phyloP scores from a whole-genome alignment of 2,888 invertebrate genomes.

The Imbricaverruca yamaguchii region DNA sequence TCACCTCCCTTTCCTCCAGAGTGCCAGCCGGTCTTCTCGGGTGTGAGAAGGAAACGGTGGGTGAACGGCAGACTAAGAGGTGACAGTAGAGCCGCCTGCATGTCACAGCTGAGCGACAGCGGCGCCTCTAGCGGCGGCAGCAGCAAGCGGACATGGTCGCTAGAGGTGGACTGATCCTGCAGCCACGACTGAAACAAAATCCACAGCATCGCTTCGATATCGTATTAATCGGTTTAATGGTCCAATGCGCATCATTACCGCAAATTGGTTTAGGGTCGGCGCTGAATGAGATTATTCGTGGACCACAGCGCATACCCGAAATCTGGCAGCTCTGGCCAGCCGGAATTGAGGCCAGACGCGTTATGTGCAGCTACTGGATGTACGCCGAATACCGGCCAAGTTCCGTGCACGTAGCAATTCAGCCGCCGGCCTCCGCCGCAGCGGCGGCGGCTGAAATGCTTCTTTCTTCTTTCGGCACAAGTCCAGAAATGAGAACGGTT shows the following conservation, averaged over 20 bases:
- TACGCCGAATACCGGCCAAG: neutral
- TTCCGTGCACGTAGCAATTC: neutral
- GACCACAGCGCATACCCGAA: too few relatives aligned
- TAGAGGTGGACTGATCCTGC: neutral
- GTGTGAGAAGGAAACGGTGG: neutral
- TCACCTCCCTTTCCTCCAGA: neutral
- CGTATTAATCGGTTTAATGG: too few relatives aligned
- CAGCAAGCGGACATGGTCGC: neutral
- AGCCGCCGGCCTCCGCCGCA: neutral
- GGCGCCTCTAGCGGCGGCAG: constrained; percentile 19
- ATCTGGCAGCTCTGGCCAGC: neutral
- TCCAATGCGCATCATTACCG: too few relatives aligned
- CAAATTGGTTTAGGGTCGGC: too few relatives aligned
- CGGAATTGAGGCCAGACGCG: neutral
- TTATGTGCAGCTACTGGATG: neutral
- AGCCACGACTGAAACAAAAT: neutral
- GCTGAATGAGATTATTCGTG: too few relatives aligned
- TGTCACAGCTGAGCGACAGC: neutral
- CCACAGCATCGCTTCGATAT: too few relatives aligned
- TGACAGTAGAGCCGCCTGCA: constrained; percentile 17
- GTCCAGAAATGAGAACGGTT: too few relatives aligned
- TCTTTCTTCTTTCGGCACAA: too few relatives aligned
- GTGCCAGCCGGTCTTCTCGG: constrained; percentile 6
- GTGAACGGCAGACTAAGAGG: constrained; percentile 5
- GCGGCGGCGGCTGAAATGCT: too few relatives aligned